Conservation (phyloP, 92 coral and sea anemone genomes). For the Epizoanthus scotinus region DNA sequence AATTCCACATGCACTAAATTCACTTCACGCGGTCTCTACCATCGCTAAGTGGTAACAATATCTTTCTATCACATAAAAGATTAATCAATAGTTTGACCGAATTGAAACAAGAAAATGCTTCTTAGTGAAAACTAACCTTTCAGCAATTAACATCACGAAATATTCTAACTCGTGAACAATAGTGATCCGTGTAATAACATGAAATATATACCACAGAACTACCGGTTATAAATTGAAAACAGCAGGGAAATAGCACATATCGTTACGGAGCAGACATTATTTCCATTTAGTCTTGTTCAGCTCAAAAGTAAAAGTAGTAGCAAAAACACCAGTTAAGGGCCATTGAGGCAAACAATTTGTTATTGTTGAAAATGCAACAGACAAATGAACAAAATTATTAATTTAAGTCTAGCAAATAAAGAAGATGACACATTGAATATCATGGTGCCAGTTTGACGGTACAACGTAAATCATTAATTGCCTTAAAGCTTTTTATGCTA, state of each 20-base stretch:
- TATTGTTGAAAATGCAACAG: constrained; percentile 27
- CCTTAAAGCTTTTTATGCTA: constrained; percentile 22
- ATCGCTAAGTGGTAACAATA: neutral
- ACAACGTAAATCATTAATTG: constrained; percentile 26
- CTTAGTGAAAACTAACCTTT: constrained; percentile 31
- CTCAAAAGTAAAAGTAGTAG: neutral
- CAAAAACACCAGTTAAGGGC: constrained; percentile 7
- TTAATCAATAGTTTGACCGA: neutral
- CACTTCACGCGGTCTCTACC: too few relatives aligned
- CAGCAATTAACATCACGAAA: constrained; percentile 8
- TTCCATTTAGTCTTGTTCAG: neutral
- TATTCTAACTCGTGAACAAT: constrained; percentile 2
- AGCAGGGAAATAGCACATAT: neutral
- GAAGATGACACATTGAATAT: constrained; percentile 35
- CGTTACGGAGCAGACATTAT: neutral
- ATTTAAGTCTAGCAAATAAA: constrained; percentile 29
- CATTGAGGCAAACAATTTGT: constrained; percentile 2
- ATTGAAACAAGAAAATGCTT: constrained; percentile 13
- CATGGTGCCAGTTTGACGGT: constrained; percentile 37
- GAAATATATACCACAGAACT: constrained; percentile 18
- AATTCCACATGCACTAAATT: neutral
- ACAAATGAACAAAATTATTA: neutral
- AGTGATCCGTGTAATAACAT: neutral
- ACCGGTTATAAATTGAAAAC: constrained; percentile 18
- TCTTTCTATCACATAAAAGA: neutral